These are phyloP conservation scores for Misgurnus anguillicaudatus DNA, from an alignment of 2,113 vertebrate genomes.

Conservation along the genomic window DNA sequence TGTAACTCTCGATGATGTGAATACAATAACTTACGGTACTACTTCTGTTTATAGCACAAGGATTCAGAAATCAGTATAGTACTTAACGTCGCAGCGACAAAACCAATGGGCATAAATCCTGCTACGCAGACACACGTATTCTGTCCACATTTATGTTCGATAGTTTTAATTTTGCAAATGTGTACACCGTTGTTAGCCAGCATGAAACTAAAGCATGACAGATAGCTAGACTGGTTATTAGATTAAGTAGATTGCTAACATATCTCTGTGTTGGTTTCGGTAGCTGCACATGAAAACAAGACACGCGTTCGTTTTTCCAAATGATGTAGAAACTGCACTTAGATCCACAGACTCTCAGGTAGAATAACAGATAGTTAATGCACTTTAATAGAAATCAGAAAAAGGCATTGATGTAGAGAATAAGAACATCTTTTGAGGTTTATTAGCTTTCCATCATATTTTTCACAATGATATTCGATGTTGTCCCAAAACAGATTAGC, in stretches of 20 bases:
- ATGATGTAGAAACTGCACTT: conserved; percentile 63
- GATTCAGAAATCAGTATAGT: conserved; percentile 34
- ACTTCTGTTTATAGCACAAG: conserved; percentile 39
- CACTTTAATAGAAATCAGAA: conserved; percentile 69
- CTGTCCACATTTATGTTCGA: conserved; percentile 3
- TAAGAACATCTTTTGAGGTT: conserved; percentile 17
- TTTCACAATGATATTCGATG: too few species aligned
- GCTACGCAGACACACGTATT: conserved; percentile 7
- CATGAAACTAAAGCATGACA: conserved; percentile 31
- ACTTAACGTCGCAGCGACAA: neutral
- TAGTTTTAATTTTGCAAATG: conserved; percentile 17
- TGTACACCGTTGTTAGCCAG: conserved; percentile 30
- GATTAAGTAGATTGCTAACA: conserved; percentile 30
- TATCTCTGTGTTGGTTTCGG: conserved; percentile 24
- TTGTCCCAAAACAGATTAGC: too few species aligned
- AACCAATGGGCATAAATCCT: conserved; percentile 23
- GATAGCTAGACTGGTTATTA: conserved; percentile 23
- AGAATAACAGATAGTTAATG: conserved; percentile 67
- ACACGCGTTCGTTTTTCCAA: conserved; percentile 29
- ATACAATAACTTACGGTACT: conserved; percentile 48
- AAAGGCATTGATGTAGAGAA: conserved; percentile 34
- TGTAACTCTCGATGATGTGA: conserved; percentile 52
- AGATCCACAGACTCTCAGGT: conserved; percentile 72
- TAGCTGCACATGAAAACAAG: conserved; percentile 11
- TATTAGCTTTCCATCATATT: neutral